Base-by-base conservation (phyloP, 2,797 vertebrate genomes). In the Thaleichthys pacificus region DNA sequence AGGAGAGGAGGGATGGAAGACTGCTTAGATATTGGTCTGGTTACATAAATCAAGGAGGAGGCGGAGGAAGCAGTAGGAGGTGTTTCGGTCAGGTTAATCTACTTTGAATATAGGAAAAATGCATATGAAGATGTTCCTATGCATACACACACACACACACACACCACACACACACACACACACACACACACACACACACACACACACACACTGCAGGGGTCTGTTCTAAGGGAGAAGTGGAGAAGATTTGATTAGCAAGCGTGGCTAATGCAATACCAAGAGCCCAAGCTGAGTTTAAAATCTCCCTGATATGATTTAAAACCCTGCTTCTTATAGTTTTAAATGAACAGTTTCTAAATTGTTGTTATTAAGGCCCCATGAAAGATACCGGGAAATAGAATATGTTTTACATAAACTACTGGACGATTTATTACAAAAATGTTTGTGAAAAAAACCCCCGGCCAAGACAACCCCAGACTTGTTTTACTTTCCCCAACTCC, bases 81-180 rank as follows among this genome's bases (percentile, higher is more conserved):
- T 42, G 38, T 42, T 1, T 42, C 38, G 38, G 38, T 12, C 64
- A 42, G 12, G 21, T 56, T 12, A 66, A 65, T 32, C n/a, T 56
- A 56, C n/a, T 17, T 56, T n/a, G 54, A 26, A 24, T 58, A 0
- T n/a, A 28, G 28, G 3, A 69, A 82, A 30, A 38, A 57, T 61
- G 9, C 63, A 32, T 12, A 1, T 11, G 38, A 42, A 42, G 38
- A 12, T 42, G 14, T 42, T 42, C 38, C 11, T 63, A 11, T 9
- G 14, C 17, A 63, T 3, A 21, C 32, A 38, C 15, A 65, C 63
- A 35, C 35, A 47, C 63, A 65, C 32, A 42, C 32, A 35, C 3
- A 58, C 56, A 12, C 15, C 63, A 35, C 35, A 47, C 63, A 63
- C 11, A 21, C 32, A 38, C 15, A 65, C 63, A 35, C 35, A 47